A percentile compares a stretch with the other conserved stretches of the same genome.
These are phyloP conservation scores for Paratrypauchen microcephalus DNA, from an alignment of 2,797 vertebrate genomes.

Conservation along the genomic window DNA sequence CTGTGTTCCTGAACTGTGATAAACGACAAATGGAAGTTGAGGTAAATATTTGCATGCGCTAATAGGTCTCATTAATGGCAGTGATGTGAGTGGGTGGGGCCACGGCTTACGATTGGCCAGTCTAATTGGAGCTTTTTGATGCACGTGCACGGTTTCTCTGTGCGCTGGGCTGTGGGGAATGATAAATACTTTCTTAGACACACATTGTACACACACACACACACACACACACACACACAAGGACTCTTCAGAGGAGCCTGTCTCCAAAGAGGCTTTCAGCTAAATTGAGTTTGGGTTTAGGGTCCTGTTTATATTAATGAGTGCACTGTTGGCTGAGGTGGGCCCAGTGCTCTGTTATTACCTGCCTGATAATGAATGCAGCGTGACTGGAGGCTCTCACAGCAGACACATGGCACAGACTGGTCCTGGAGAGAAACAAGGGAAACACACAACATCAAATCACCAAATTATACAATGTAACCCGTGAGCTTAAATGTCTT, in stretches of 20 bases:
- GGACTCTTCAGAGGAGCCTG: slow-evolving; percentile 51
- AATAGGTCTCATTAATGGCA: slow-evolving; percentile 80
- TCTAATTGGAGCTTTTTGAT: slow-evolving; percentile 72
- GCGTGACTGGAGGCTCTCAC: slow-evolving; percentile 62
- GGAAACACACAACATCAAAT: slow-evolving; percentile 30
- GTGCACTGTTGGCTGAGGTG: slow-evolving; percentile 60
- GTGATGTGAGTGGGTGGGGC: slow-evolving; percentile 50
- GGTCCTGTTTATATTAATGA: slow-evolving; percentile 77
- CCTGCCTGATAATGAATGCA: slow-evolving; percentile 72
- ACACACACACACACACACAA: slow-evolving; percentile 13
- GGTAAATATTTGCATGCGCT: slow-evolving; percentile 81
- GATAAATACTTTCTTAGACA: slow-evolving; percentile 68
- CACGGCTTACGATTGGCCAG: slow-evolving; percentile 54
- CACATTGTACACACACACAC: slow-evolving; percentile 21
- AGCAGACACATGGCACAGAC: slow-evolving; percentile 44
- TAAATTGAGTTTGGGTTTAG: slow-evolving; percentile 78
- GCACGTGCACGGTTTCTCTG: slow-evolving; percentile 41
- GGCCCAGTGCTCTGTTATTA: slow-evolving; percentile 70
- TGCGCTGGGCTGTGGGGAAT: slow-evolving; percentile 46
- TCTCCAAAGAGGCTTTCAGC: slow-evolving; percentile 74
- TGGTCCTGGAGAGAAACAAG: slow-evolving; percentile 34
- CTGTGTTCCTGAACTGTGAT: slow-evolving; percentile 66
- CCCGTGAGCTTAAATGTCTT: background rate
- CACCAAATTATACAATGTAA: background rate
- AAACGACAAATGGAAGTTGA: slow-evolving; percentile 71